Percentiles rank a stretch among this genome's conserved stretches.
Conservation (phyloP, 2,888 invertebrate genomes). For the Phortica magna region DNA sequence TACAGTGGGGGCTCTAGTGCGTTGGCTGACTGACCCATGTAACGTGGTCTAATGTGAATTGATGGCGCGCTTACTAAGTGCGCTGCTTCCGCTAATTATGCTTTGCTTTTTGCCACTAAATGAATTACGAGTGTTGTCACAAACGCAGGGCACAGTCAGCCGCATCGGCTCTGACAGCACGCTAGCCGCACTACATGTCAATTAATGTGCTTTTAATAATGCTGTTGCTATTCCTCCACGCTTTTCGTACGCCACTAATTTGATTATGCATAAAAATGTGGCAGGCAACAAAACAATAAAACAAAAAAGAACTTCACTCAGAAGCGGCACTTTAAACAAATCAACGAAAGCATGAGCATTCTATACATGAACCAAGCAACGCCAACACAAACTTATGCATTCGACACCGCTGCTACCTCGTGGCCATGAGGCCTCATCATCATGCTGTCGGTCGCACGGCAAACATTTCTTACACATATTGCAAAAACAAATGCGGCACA, state of each 20-base stretch:
- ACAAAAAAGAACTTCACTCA: neutral
- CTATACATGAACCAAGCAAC: neutral
- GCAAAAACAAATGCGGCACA: conserved; percentile 27
- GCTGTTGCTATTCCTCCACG: conserved; percentile 40
- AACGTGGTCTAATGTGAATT: neutral
- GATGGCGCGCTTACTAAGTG: conserved; percentile 1
- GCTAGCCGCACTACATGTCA: conserved; percentile 60
- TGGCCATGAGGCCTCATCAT: neutral
- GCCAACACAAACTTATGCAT: neutral
- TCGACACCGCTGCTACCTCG: neutral
- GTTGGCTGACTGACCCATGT: neutral
- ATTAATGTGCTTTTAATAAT: conserved; percentile 71
- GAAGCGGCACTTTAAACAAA: conserved; percentile 30
- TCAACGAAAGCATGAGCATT: conserved; percentile 18
- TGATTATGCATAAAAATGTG: conserved; percentile 16
- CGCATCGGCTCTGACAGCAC: neutral
- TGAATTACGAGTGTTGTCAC: conserved; percentile 18
- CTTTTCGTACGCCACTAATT: conserved; percentile 19
- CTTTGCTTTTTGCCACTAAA: conserved; percentile 24
- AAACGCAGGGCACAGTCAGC: neutral
- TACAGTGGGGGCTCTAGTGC: neutral
- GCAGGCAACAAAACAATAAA: neutral
- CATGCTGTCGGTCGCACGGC: neutral
- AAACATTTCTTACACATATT: neutral
- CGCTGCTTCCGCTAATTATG: conserved; percentile 30